phyloP scores from a whole-genome alignment of 92 coral and sea anemone species.

The Plumapathes pennacea region DNA sequence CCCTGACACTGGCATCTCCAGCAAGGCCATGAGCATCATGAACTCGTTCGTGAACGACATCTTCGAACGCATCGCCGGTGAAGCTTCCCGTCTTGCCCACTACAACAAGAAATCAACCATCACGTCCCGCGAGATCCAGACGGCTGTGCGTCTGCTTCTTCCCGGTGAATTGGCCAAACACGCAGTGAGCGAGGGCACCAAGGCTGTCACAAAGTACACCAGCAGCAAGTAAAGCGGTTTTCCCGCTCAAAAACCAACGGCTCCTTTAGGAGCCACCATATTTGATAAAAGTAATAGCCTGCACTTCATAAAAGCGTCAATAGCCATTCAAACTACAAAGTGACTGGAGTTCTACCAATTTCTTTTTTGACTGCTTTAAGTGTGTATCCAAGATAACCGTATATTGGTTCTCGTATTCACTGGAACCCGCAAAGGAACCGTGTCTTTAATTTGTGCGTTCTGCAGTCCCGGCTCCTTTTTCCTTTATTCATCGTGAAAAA shows the following conservation, averaged over 20 bases:
- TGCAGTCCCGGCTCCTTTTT: no score
- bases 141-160: conserved; percentile 72
- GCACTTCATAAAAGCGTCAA: no score
- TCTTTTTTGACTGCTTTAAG: no score
- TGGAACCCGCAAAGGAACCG: no score
- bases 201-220: conserved; percentile 86
- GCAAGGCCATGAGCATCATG: conserved; percentile 80
- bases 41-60: conserved; percentile 70
- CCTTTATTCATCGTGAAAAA: no score
- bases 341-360: no score
- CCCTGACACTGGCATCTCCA: conserved; percentile 86
- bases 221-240: conserved; percentile 87
- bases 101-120: conserved; percentile 69
- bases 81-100: conserved; percentile 74
- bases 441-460: no score
- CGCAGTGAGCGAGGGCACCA: conserved; percentile 82
- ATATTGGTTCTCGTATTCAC: no score
- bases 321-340: no score
- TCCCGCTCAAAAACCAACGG: conserved; percentile 45
- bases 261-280: conserved; percentile 58
- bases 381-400: no score
- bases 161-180: conserved; percentile 83
- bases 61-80: conserved; percentile 72
- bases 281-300: conserved; percentile 35
- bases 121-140: conserved; percentile 81